These are phyloP conservation scores for Melanotaenia maccullochi DNA, from an alignment of 2,797 vertebrate genomes.

Conservation along the genomic window DNA sequence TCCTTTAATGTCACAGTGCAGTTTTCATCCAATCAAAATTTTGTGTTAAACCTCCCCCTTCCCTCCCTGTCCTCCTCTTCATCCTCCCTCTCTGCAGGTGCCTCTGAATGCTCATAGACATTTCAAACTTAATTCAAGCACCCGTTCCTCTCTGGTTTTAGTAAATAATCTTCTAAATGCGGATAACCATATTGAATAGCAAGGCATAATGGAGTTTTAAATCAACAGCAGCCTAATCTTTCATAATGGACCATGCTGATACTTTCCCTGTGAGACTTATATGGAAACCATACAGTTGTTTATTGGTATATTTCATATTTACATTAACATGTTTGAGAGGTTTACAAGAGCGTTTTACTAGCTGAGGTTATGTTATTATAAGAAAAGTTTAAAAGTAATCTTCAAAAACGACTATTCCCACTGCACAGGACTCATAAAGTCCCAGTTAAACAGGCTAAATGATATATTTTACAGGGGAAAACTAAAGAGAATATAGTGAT, in stretches of 20 bases:
- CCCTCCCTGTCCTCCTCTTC: slow-evolving; percentile 10
- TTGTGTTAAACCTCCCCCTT: neutral
- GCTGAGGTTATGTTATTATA: neutral
- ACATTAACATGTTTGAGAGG: neutral
- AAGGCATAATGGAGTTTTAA: slow-evolving; percentile 26
- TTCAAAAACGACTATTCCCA: neutral
- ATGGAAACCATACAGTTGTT: neutral
- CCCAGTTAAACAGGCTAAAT: neutral
- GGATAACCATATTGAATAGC: slow-evolving; percentile 15
- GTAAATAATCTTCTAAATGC: slow-evolving; percentile 48
- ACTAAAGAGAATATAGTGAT: neutral
- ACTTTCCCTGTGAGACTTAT: neutral
- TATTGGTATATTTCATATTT: neutral
- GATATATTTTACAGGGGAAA: neutral
- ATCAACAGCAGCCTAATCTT: slow-evolving; percentile 8
- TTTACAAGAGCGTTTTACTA: neutral
- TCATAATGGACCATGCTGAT: slow-evolving; percentile 16
- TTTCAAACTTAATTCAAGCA: slow-evolving; percentile 55
- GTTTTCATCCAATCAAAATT: slow-evolving; percentile 56
- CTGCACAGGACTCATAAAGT: neutral
- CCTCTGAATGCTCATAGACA: slow-evolving; percentile 41
- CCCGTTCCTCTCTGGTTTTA: slow-evolving; percentile 33
- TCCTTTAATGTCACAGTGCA: slow-evolving; percentile 17
- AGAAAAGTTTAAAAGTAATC: neutral
- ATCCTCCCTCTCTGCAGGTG: slow-evolving; percentile 41